Evolutionary conservation across 2,797 vertebrate species (phyloP), one percentile per base, ranked within the genome.

Genomic region (Cheirogaleus major): DNA sequence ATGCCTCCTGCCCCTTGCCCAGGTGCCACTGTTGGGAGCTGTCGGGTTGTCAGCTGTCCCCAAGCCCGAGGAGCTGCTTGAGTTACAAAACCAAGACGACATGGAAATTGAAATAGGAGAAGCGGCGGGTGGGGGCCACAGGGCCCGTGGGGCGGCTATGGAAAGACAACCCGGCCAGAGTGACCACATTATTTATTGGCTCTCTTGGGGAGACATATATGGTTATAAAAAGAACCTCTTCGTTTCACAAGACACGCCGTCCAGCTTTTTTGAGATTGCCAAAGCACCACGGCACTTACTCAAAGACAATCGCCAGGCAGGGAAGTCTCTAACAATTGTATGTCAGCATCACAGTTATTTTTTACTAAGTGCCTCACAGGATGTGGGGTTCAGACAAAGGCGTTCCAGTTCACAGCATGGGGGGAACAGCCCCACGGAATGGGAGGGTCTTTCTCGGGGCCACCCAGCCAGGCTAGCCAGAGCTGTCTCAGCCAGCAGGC

Each of bases 21-120:
- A 87, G 91, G 76, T 18, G 7, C 89, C 81, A 25, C 65, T 65
- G 48, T n/a, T 1, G 17, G 95, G 81, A 92, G 45, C 84, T 55
- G 3, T 0, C 41, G 2, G 67, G 55, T 4, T 76, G 84, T 97
- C 98, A 98, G 97, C 98, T 98, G 96, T 92, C 92, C 35, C 79
- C 81, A 9, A 95, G 93, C 92, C 91, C 20, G 14, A 76, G 95
- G 30, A 85, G 95, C 95, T 91, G 57, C 97, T 98, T 86, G 20
- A 90, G 67, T 98, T 98, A 98, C 98, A 97, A 97, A 97, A 96
- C 92, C 48, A 82, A 96, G 96, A 90, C 93, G 91, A 92, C 95
- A 95, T 96, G 95, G 95, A 98, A 98, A 96, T 50, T 98, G 98
- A 98, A 98, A 98, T 25, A 65, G 92, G 97, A 98, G 98, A 98